Base-by-base conservation (phyloP, 2,797 vertebrate species). In the Euphonia xanthogaster region DNA sequence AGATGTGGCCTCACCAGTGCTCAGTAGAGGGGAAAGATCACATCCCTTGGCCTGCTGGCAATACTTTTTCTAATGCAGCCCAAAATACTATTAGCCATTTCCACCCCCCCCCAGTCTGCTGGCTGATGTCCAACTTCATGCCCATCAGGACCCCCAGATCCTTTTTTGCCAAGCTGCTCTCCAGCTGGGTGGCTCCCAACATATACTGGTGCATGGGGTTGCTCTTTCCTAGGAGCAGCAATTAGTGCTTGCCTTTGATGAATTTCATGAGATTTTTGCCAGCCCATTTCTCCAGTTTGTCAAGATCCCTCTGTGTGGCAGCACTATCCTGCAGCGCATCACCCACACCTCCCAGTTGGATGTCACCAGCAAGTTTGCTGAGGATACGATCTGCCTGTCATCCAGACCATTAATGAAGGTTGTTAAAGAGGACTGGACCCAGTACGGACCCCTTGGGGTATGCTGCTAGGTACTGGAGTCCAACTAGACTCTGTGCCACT, bases 51-150 rank as follows among this genome's bases (percentile, higher is more conserved):
- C 13, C 12, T 75, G 10, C 31, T 63, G 24, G n/a, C 21, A 71
- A 35, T 23, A 58, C 4, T 50, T 74, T 66, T 70, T 37, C 54
- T 86, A 76, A 72, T 21, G 42, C 54, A 88, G 18, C n/a, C 48
- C 54, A 68, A 22, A 51, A 57, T 30, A 58, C 6, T 20, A 14
- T 15, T 48, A 55, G 31, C 31, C n/a, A 20, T 12, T 44, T 6
- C 51, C 0, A 5, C 39, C 4, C 0, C 6, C n/a, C 3, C 4
- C 3, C 37, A 60, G 12, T 17, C 19, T 83, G 30, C 33, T 80
- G 60, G 31, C 21, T 93, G 27, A 54, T 27, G 25, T 42, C n/a
- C 33, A 83, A 23, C 30, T 57, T 40, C 20, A 24, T 48, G 50
- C 23, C 14, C 53, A 19, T 24, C 39, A 77, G 39, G 18, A 66